Conservation (phyloP, 92 coral and sea anemone species). For the Phymanthus crucifer region DNA sequence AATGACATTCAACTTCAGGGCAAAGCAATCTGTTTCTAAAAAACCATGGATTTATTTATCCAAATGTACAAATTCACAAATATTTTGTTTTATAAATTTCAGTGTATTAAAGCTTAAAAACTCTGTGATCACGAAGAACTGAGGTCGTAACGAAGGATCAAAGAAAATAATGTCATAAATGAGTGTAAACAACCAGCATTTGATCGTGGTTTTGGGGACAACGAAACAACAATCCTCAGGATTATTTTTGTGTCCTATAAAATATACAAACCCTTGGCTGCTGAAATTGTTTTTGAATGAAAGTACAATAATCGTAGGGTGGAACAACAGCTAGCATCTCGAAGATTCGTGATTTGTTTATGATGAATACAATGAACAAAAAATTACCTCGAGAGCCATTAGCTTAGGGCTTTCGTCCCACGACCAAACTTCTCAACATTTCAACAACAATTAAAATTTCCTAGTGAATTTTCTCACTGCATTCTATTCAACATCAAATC, state of each 20-base stretch:
- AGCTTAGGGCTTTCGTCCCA: background rate
- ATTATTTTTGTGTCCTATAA: slow-evolving; percentile 9
- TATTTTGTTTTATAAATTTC: background rate
- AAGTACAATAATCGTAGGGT: background rate
- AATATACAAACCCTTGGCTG: background rate
- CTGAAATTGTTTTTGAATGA: background rate
- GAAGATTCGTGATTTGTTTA: slow-evolving; percentile 1
- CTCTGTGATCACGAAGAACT: background rate
- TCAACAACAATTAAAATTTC: background rate
- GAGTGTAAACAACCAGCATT: slow-evolving; percentile 29
- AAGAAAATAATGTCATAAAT: slow-evolving; percentile 16
- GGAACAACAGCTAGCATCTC: slow-evolving; percentile 3
- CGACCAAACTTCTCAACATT: background rate
- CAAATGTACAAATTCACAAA: background rate
- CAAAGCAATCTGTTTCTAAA: background rate
- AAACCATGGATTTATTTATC: background rate
- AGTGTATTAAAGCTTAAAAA: background rate
- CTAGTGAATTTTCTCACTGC: background rate
- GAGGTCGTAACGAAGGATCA: background rate
- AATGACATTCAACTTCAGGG: background rate
- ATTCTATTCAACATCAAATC: background rate
- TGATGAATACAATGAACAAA: background rate
- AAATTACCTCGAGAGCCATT: background rate
- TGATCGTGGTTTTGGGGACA: background rate
- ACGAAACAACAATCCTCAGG: background rate